These are phyloP conservation scores for Pao palembangensis DNA, from an alignment of 2,113 vertebrate genomes.

Conservation along the genomic window DNA sequence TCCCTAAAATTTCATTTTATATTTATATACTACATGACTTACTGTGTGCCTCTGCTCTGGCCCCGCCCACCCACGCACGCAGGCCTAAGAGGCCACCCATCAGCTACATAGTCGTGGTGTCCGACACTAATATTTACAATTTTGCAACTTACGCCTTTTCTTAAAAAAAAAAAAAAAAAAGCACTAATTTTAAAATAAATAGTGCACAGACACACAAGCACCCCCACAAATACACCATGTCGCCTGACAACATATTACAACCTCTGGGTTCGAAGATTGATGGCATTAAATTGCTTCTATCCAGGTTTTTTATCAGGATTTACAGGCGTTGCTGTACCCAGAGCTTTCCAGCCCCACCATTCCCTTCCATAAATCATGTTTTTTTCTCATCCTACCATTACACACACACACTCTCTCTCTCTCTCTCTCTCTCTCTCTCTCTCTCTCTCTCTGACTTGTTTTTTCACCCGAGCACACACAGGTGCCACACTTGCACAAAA, in stretches of 20 bases:
- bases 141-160: no score
- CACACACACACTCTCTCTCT: constrained; percentile 13
- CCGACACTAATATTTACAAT: no score
- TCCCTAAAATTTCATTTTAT: no score
- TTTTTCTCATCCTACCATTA: constrained; percentile 38
- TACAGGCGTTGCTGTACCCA: constrained; percentile 69
- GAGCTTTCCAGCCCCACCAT: constrained; percentile 65
- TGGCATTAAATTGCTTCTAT: constrained; percentile 81
- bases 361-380: constrained; percentile 76
- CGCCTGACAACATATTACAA: constrained; percentile 67
- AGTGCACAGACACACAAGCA: constrained; percentile 22
- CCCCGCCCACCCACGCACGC: no score
- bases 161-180: no score
- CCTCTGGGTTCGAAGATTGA: constrained; percentile 73
- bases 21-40: no score
- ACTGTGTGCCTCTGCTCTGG: no score
- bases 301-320: constrained; percentile 78
- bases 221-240: constrained; percentile 18
- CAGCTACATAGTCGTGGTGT: no score
- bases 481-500: constrained; percentile 23
- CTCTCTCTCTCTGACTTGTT: neutral
- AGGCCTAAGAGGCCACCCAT: no score
- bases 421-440: neutral
- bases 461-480: constrained; percentile 13
- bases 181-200: no score